Evolutionary conservation across 2,113 vertebrate species (phyloP), one percentile per base, ranked within the genome.

Genomic region (Rhadina sibilatrix): DNA sequence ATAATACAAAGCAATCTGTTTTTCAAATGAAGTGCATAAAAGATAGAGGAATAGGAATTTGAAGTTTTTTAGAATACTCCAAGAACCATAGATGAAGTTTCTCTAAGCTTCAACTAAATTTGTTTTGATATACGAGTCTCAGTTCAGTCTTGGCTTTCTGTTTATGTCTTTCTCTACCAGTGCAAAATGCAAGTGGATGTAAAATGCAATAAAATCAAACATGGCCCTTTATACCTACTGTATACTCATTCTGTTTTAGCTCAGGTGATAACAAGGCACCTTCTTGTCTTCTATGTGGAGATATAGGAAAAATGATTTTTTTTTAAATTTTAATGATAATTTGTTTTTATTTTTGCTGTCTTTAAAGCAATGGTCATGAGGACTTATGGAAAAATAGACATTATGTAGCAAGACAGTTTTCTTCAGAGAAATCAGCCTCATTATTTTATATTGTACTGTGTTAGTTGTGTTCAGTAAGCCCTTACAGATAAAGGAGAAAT

Each of bases 1-100:
- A 59, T 52, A 95, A 94, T 49, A 93, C 61, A 92, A 93, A 96
- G 79, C 83, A 87, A 94, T 74, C 46, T 80, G 27, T 65, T 54
- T 86, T 52, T 94, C 74, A 89, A 44, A 31, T n/a, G 27, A 54
- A 76, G 40, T 57, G 11, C 37, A 40, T 94, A 87, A 94, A 87
- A 64, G 74, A 82, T 25, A 33, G 31, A 60, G 49, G 89, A 95
- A 96, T 56, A 87, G 40, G 57, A 38, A 82, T 91, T 91, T 87
- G 72, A 71, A 84, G 22, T 68, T 75, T 83, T 89, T 12, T 1
- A 54, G 86, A 77, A 87, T 52, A 46, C 15, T 89, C 13, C 52
- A 79, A 68, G 65, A 92, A 91, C 37, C 2, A 0, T 10, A 82
- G 31, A 91, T 59, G 10, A 81, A 94, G 40, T 84, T 95, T 84